Percentiles rank a stretch among this genome's conserved stretches.
Evolutionary conservation across 2,113 vertebrate species (phyloP).

Genomic region (Tachysurus vachellii): DNA sequence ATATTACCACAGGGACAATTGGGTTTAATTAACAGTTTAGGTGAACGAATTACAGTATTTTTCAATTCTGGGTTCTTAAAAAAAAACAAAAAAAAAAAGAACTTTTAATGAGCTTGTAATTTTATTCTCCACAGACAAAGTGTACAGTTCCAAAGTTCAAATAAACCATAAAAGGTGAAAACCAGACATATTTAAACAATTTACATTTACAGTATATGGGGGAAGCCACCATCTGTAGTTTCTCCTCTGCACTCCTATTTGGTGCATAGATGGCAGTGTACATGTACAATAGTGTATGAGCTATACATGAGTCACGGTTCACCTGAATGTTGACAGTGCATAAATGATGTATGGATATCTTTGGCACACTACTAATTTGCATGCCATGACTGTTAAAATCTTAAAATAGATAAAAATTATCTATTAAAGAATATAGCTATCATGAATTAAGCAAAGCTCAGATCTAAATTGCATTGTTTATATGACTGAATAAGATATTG

Average conservation of each 20-base stretch:
- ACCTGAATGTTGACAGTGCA: background rate
- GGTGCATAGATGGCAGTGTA: no score
- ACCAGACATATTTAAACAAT: background rate
- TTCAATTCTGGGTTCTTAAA: background rate
- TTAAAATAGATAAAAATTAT: background rate
- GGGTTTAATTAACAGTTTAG: background rate
- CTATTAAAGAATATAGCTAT: background rate
- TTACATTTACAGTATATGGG: background rate
- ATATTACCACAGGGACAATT: background rate
- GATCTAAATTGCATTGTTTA: background rate
- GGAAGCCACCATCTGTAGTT: background rate
- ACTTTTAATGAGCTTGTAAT: background rate
- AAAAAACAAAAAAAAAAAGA: no score
- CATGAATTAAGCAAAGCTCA: background rate
- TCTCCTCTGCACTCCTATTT: background rate
- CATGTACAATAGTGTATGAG: background rate
- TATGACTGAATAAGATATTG: background rate
- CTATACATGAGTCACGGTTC: background rate
- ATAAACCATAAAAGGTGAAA: background rate
- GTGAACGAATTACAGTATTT: background rate
- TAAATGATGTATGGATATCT: background rate
- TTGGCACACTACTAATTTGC: background rate
- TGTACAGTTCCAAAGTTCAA: background rate
- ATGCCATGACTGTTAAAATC: constrained; percentile 4
- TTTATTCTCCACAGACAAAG: background rate